Base-by-base conservation (phyloP, 2,113 vertebrate genomes). In the Sinosuthora webbiana region DNA sequence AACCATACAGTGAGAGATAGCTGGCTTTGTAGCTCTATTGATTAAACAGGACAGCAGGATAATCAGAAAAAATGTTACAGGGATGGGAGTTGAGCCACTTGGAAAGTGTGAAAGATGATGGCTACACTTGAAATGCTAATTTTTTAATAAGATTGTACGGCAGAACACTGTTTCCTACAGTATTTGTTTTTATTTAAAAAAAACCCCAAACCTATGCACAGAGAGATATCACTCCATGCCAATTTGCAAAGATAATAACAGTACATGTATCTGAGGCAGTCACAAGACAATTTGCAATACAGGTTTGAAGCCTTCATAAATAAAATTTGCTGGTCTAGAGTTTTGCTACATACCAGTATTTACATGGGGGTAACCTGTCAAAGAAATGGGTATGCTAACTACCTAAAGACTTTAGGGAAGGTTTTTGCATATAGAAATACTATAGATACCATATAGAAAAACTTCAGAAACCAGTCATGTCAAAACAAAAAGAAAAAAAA, bases 11-110 rank as follows among this genome's bases (percentile, higher is more conserved):
- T 64, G 89, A 97, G 93, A 96, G 95, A 97, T 82, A 97, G 90
- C 90, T 92, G 94, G 94, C 89, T 93, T 90, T 96, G 95, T 95
- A 86, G 90, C 80, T 84, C 55, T 96, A 94, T 96, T 97, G 97
- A 97, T 96, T 97, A 97, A 97, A 97, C 79, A 96, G 95, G 92
- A 97, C 93, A 94, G 84, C 94, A 84, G 80, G 59, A 52, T 97
- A 97, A 97, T 97, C 96, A 93, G 90, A 94, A 96, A 97, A 93
- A 95, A 87, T 85, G 74, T 85, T 92, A 52, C 60, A 75, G 87
- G 56, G 31, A 55, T 83, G 84, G 76, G 82, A 95, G 79, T 64
- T 1, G 4, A 96, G 84, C 62, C 57, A 82, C 89, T 94, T 84
- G 57, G 87, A 90, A 95, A 95, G 71, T 12, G 15, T 88, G 75